A percentile compares a stretch with the other conserved stretches of the same genome.
These are phyloP conservation scores for Poecilia velifera DNA, from an alignment of 2,797 vertebrate genomes.

Conservation along the genomic window DNA sequence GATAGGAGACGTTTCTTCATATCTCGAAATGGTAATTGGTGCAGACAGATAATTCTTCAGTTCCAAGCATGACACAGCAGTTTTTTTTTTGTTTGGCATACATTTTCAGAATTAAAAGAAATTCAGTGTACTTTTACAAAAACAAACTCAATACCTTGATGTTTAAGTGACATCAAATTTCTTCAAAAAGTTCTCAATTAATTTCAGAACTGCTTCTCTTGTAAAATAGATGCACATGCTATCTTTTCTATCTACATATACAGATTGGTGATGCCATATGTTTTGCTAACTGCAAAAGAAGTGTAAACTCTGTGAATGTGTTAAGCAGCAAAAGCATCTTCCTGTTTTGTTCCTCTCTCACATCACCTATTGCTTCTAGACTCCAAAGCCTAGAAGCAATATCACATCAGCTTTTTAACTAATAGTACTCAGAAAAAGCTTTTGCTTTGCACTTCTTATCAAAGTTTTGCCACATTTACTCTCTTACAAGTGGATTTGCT, in stretches of 20 bases:
- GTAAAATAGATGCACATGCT: background rate
- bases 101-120: background rate
- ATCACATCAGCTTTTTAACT: slow-evolving; percentile 27
- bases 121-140: background rate
- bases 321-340: background rate
- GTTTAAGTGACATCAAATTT: background rate
- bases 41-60: background rate
- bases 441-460: slow-evolving; percentile 40
- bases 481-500: slow-evolving; percentile 51
- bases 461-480: slow-evolving; percentile 53
- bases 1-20: background rate
- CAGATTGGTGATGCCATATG: background rate
- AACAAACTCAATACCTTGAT: background rate
- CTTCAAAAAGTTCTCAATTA: background rate
- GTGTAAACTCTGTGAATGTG: background rate
- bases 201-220: background rate
- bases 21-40: background rate
- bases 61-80: background rate
- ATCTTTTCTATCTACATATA: background rate
- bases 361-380: slow-evolving; percentile 5
- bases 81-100: background rate
- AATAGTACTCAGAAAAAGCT: slow-evolving; percentile 35
- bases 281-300: background rate
- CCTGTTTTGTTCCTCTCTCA: background rate
- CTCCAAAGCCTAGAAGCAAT: background rate